Conservation (phyloP, 2,888 invertebrate genomes). For the Eilema caniola region DNA sequence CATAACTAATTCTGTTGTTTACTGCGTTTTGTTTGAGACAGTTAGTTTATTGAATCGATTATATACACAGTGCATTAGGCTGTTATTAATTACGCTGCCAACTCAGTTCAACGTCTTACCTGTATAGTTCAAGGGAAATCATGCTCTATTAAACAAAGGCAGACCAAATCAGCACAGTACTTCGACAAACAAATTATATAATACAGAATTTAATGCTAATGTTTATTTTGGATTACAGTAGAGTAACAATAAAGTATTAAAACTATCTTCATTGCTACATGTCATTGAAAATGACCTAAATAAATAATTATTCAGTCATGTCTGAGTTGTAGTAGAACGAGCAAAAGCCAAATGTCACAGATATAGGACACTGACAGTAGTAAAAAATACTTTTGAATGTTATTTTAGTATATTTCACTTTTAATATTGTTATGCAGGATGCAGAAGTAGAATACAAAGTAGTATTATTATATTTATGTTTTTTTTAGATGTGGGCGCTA, state of each 20-base stretch:
- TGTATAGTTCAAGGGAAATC: too few relatives aligned
- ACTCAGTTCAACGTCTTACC: too few relatives aligned
- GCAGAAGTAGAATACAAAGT: background rate
- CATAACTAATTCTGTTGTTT: too few relatives aligned
- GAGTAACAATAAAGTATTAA: background rate
- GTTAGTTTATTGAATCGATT: too few relatives aligned
- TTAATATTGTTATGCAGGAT: slow-evolving; percentile 3
- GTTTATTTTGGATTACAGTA: background rate
- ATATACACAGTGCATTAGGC: too few relatives aligned
- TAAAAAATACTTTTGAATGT: slow-evolving; percentile 11
- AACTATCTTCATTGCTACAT: slow-evolving; percentile 1
- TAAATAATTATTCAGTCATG: slow-evolving; percentile 6
- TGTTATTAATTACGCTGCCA: too few relatives aligned
- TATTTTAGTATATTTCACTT: slow-evolving; percentile 6
- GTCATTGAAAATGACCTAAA: slow-evolving; percentile 15
- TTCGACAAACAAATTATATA: too few relatives aligned
- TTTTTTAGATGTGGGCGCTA: background rate
- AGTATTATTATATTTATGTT: background rate
- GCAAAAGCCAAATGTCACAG: slow-evolving; percentile 15
- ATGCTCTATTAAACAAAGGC: too few relatives aligned
- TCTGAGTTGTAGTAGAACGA: slow-evolving; percentile 13
- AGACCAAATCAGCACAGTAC: too few relatives aligned
- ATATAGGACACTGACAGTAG: slow-evolving; percentile 19
- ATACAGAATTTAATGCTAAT: background rate
- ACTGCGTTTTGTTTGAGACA: too few relatives aligned